Percentiles rank a stretch among this genome's conserved stretches.
These are phyloP conservation scores for Plagodis dolabraria DNA, from an alignment of 2,888 invertebrate genomes.

Conservation along the genomic window DNA sequence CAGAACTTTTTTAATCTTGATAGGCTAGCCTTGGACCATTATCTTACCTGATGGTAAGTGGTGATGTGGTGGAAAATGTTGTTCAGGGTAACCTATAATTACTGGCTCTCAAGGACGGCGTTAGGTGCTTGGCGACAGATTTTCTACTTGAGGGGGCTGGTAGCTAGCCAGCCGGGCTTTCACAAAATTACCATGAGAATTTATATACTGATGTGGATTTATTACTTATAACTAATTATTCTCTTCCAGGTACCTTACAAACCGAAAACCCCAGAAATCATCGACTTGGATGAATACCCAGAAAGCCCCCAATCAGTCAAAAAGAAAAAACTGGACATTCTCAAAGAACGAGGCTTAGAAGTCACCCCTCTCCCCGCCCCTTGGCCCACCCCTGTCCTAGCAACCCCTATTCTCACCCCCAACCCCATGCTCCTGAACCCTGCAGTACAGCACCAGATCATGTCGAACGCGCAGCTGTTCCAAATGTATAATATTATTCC, in stretches of 20 bases:
- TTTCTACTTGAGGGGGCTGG: no score
- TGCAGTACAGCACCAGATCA: slow-evolving; percentile 72
- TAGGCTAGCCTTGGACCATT: no score
- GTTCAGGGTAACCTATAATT: no score
- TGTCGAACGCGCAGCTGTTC: slow-evolving; percentile 79
- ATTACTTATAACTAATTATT: not conserved
- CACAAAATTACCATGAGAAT: no score
- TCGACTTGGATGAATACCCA: slow-evolving; percentile 85
- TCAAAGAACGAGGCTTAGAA: slow-evolving; percentile 90
- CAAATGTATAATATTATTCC: slow-evolving; percentile 73
- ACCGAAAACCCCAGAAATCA: slow-evolving; percentile 87
- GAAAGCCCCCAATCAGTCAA: slow-evolving; percentile 79
- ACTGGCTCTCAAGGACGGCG: no score
- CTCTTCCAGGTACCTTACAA: slow-evolving; percentile 81
- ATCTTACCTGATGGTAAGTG: no score
- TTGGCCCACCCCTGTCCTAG: slow-evolving; percentile 40
- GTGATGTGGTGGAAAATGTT: no score
- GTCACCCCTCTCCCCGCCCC: slow-evolving; percentile 87
- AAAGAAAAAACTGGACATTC: slow-evolving; percentile 90
- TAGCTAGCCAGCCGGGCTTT: no score
- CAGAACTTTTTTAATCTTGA: no score
- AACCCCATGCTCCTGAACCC: slow-evolving; percentile 63
- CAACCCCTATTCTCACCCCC: slow-evolving; percentile 40
- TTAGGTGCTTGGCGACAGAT: no score
- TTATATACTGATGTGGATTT: no score